Evolutionary conservation across 2,888 invertebrate genomes (phyloP).

Genomic region (Parascotia fuliginaria): DNA sequence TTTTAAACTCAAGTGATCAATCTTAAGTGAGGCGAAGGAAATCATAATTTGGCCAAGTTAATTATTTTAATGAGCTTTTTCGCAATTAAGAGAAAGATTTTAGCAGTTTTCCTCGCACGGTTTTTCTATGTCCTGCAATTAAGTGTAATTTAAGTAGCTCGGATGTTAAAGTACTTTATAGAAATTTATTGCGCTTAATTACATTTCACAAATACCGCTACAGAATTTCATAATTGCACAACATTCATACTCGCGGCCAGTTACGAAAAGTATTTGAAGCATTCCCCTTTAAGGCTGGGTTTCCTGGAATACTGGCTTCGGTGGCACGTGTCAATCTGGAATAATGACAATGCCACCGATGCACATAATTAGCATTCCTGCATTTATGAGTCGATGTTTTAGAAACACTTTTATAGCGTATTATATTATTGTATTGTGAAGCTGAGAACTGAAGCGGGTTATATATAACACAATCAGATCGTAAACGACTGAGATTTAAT

Average conservation of each 20-base stretch:
- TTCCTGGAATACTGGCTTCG: background rate
- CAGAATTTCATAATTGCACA: constrained; percentile 17
- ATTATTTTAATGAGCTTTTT: constrained; percentile 44
- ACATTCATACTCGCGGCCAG: constrained; percentile 9
- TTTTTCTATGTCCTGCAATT: constrained; percentile 30
- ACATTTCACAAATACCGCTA: constrained; percentile 17
- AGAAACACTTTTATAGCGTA: too few relatives aligned
- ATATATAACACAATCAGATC: too few relatives aligned
- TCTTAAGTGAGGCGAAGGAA: constrained; percentile 30
- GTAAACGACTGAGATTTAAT: too few relatives aligned
- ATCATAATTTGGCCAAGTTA: constrained; percentile 38
- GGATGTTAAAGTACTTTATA: constrained; percentile 23
- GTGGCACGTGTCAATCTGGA: too few relatives aligned
- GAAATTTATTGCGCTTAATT: constrained; percentile 32
- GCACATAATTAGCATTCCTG: too few relatives aligned
- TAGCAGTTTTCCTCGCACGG: constrained; percentile 27
- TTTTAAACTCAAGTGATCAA: constrained; percentile 30
- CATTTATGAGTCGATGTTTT: too few relatives aligned
- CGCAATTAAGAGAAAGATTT: constrained; percentile 29
- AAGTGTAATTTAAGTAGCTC: constrained; percentile 32
- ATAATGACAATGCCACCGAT: too few relatives aligned
- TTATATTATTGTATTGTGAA: too few relatives aligned
- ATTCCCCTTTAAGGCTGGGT: background rate
- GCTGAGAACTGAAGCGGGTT: too few relatives aligned
- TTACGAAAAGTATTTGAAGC: constrained; percentile 1